Base-by-base conservation (phyloP, 2,888 invertebrate species). In the Amphiduros pacificus region DNA sequence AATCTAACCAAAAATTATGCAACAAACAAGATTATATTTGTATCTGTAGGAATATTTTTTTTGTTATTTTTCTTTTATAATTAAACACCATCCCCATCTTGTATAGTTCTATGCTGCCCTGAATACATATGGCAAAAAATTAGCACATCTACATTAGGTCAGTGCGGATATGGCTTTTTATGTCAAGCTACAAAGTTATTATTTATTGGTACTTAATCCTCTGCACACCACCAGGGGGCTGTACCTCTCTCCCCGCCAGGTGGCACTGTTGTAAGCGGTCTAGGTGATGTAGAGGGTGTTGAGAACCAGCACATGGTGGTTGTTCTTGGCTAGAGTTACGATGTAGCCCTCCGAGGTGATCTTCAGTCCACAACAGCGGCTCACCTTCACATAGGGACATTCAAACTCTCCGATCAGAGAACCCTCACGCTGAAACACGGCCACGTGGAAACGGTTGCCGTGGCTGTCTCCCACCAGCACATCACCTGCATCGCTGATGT, bases 371-470 rank as follows among this genome's bases (percentile, higher is more conserved):
- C 96, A 97, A 87, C 96, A 97, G 78, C 96, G 92, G 71, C 95
- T 95, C 78, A 95, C 96, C 89, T 97, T 96, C 64, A 96, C 94
- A 81, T 95, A 93, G 57, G 96, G 96, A 84, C 96, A 97, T 84
- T 96, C 95, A 82, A 95, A 96, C 84, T 96, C 95, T 29, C 81
- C 79, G 53, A 82, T 78, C 24, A 82, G 73, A 53, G 82, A 77
- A 14, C 94, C 95, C 75, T 93, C 93, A 56, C 92, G 88, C 60
- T 92, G 91, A 84, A 94, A 97, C 61, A 96, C 95, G 63, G 95
- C 94, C 60, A 97, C 94, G 81, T 97, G 96, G 83, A 97, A 97
- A 76, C 95, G 90, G 86, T 97, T 97, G 52, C 96, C 96, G 84
- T 97, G 96, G 56, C 94, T 95, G 84, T 97, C 96, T 20, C 96